Percentiles rank a stretch among this genome's conserved stretches.
Evolutionary conservation across 2,113 vertebrate genomes (phyloP).

Genomic region (Penelope pileata): DNA sequence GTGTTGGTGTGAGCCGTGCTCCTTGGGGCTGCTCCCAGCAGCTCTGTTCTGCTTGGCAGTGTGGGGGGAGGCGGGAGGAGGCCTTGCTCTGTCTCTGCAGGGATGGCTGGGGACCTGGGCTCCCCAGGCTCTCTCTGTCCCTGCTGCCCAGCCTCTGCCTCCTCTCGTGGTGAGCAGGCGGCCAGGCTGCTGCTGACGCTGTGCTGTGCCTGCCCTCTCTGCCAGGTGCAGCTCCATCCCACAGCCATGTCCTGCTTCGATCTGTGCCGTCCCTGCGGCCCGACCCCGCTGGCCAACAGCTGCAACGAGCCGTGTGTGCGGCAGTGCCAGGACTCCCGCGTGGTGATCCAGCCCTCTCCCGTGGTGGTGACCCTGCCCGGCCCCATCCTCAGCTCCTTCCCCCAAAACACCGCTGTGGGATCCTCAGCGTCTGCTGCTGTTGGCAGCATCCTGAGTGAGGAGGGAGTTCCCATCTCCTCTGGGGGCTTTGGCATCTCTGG

Average conservation of each 20-base stretch:
- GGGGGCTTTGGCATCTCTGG: not conserved
- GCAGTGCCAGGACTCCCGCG: constrained; percentile 35
- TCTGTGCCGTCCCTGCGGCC: not conserved
- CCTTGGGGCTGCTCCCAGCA: not conserved
- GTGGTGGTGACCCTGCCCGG: not conserved
- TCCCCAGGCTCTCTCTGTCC: not conserved
- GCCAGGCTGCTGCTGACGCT: not conserved
- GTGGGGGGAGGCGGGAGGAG: not conserved
- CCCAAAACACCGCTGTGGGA: not conserved
- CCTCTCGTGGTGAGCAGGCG: too few relatives aligned
- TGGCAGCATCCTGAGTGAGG: not conserved
- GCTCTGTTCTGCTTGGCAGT: not conserved
- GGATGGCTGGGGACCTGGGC: too few relatives aligned
- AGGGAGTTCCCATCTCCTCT: not conserved
- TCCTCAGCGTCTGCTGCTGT: constrained; percentile 51
- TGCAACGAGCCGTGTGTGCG: constrained; percentile 8
- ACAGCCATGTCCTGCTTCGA: not conserved
- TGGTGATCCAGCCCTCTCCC: not conserved
- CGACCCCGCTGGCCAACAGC: constrained; percentile 8
- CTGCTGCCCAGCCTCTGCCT: not conserved
- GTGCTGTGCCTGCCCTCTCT: not conserved
- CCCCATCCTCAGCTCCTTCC: constrained; percentile 52
- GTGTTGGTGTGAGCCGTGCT: not conserved
- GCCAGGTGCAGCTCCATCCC: not conserved
- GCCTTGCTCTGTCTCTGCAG: not conserved